A percentile compares a stretch with the other conserved stretches of the same genome.
phyloP scores from a whole-genome alignment of 2,888 invertebrate genomes.

The Chloroclysta siterata region DNA sequence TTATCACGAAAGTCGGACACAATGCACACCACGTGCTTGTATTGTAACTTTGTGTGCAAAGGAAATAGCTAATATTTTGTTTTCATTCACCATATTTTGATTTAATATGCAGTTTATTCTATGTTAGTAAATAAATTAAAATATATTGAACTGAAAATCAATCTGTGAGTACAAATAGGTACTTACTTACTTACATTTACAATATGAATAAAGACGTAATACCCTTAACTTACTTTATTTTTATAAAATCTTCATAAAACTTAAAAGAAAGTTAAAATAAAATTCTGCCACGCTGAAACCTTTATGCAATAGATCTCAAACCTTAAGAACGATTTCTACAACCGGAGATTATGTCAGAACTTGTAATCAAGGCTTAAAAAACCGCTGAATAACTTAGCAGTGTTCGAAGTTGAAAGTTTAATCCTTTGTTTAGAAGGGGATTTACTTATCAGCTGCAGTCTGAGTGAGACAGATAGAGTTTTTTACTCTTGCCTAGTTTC shows the following conservation, averaged over 20 bases:
- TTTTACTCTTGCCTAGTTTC: constrained; percentile 76
- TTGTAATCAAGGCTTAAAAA: constrained; percentile 68
- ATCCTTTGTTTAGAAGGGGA: constrained; percentile 73
- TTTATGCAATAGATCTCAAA: constrained; percentile 50
- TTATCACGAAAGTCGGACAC: constrained; percentile 58
- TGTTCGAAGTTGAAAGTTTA: constrained; percentile 54
- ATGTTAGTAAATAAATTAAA: constrained; percentile 20
- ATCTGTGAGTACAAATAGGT: not conserved
- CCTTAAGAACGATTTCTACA: constrained; percentile 61
- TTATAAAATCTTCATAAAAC: constrained; percentile 13
- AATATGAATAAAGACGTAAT: no score
- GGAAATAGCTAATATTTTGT: constrained; percentile 49
- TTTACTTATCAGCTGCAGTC: constrained; percentile 71
- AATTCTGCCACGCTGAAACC: constrained; percentile 47
- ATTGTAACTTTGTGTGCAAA: constrained; percentile 33
- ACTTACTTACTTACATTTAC: no score
- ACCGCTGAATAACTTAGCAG: constrained; percentile 63
- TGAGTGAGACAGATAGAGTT: constrained; percentile 42
- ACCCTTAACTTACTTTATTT: not conserved
- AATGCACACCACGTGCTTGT: constrained; percentile 39
- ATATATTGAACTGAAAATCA: not conserved
- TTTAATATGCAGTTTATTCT: constrained; percentile 9
- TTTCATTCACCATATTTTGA: constrained; percentile 23
- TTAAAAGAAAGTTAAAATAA: constrained; percentile 29
- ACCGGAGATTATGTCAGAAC: constrained; percentile 69